Evolutionary conservation across 2,113 vertebrate genomes (phyloP), one percentile per base, ranked within the genome.

Genomic region (Xiphophorus hellerii): DNA sequence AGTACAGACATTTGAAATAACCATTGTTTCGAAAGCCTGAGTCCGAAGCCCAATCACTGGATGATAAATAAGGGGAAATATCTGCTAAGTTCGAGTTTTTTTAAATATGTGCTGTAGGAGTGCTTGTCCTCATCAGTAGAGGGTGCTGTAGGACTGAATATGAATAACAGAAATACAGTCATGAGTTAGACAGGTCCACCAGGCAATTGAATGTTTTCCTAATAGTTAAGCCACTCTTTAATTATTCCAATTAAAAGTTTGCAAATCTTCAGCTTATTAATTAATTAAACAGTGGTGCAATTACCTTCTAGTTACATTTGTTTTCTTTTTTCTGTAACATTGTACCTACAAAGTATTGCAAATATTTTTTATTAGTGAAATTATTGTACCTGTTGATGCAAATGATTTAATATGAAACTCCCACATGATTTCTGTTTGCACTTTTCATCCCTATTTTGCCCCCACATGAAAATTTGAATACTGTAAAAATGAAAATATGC

Each of bases 121-220:
- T 86, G 51, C 44, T 29, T 20, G 7, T 3, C 60, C 73, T 62
- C n/a, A 42, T 84, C 94, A 85, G 82, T 84, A 93, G 94, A 92
- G 89, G 92, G 92, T 20, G 92, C 35, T 77, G 73, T 78, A 91
- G 77, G 90, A 90, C 90, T 76, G 78, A 35, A 29, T 73, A 87
- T 87, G 28, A 66, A 13, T 60, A 67, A 39, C 35, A 77, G 17
- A 0, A n/a, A 54, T 20, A 4, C n/a, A 17, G 42, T 30, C 66
- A 33, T 22, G 25, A 27, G 20, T 58, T 10, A 25, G 51, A 48
- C 2, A 7, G 33, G 9, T n/a, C 2, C 12, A 71, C n/a, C 33
- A 22, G 25, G 28, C 69, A 39, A 73, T 9, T 3, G 15, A 66
- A 66, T 28, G 37, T 78, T 65, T 37, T 81, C n/a, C 28, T 20